phyloP scores from a whole-genome alignment of 2,113 vertebrate species.

The Columba livia region DNA sequence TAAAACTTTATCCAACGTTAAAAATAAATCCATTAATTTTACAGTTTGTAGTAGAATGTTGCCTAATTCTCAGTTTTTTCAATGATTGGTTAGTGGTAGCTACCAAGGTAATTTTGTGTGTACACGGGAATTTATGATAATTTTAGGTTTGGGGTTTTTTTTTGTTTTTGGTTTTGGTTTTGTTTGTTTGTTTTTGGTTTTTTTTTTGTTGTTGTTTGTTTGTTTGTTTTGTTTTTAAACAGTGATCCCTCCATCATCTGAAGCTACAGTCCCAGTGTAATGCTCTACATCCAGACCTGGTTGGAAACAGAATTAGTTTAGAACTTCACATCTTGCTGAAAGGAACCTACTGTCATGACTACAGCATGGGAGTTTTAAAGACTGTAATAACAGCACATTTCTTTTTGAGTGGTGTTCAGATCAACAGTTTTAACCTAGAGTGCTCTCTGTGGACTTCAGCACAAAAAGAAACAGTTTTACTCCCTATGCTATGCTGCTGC shows the following conservation, averaged over 20 bases:
- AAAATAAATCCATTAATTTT: background rate
- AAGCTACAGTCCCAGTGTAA: background rate
- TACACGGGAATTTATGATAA: background rate
- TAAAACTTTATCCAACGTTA: background rate
- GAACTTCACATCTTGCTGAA: background rate
- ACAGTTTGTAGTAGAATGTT: background rate
- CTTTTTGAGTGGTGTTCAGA: background rate
- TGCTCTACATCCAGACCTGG: background rate
- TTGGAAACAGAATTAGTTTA: background rate
- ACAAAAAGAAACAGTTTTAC: background rate
- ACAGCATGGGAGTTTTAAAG: background rate
- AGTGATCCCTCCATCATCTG: background rate
- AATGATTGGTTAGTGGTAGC: background rate
- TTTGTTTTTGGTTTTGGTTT: background rate
- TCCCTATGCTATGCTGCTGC: background rate
- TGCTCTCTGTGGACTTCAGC: background rate
- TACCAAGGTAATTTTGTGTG: background rate
- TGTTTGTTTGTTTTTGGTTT: background rate
- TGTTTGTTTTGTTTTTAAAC: background rate
- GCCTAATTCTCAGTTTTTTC: background rate
- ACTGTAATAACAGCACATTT: background rate
- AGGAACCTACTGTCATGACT: background rate
- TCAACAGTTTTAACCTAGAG: background rate
- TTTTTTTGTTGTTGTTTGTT: background rate
- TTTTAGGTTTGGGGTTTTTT: too few relatives aligned